Evolutionary conservation across 2,113 vertebrate genomes (phyloP).

Genomic region (Microtus ochrogaster): DNA sequence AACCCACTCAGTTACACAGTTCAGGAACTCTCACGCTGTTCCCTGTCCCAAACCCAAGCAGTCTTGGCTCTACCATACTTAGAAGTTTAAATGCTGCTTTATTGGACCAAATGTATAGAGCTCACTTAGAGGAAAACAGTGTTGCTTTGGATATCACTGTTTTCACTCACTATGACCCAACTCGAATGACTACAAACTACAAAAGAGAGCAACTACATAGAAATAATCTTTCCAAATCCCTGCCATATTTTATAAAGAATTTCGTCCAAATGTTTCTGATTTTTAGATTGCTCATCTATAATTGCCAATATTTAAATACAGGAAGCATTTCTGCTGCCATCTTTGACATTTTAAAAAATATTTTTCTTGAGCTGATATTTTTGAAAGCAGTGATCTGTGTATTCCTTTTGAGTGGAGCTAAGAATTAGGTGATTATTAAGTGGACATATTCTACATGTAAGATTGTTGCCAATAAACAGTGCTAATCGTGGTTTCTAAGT

Average conservation of each 20-base stretch:
- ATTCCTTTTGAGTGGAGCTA: not conserved
- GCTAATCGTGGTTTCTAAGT: not conserved
- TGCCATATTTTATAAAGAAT: constrained; percentile 48
- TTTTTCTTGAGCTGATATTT: not conserved
- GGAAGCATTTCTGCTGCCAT: constrained; percentile 31
- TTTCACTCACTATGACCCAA: not conserved
- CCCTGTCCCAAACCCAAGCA: not conserved
- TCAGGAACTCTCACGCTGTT: not conserved
- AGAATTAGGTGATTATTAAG: not conserved
- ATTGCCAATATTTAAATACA: constrained; percentile 54
- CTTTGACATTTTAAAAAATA: not conserved
- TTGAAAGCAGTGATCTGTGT: not conserved
- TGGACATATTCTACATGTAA: not conserved
- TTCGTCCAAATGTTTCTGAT: constrained; percentile 55
- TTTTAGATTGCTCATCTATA: constrained; percentile 52
- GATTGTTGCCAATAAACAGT: constrained; percentile 1
- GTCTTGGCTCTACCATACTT: not conserved
- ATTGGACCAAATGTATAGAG: not conserved
- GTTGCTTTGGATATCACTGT: not conserved
- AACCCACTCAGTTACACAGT: not conserved
- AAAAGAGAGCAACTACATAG: constrained; percentile 23
- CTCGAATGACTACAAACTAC: constrained; percentile 42
- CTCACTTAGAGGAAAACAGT: not conserved
- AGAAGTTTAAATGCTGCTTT: not conserved
- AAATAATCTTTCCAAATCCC: constrained; percentile 45